Evolutionary conservation across 2,113 vertebrate genomes (phyloP), one percentile per base, ranked within the genome.

Genomic region (Amphilophus citrinellus): DNA sequence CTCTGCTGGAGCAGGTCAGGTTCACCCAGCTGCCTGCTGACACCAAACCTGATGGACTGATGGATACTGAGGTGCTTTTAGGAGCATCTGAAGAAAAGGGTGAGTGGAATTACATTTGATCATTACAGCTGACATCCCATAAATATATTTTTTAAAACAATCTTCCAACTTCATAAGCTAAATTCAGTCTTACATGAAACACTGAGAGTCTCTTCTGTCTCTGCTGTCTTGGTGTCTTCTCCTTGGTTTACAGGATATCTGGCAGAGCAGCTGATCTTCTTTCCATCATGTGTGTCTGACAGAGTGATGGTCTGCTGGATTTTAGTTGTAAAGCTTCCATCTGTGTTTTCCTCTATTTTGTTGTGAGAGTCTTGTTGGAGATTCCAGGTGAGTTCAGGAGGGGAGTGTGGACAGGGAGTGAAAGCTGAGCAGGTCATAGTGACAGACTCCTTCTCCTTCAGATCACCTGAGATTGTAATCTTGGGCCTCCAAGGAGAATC

Each of bases 1-100:
- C n/a, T n/a, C n/a, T n/a, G n/a, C n/a, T n/a, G n/a, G n/a, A n/a
- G n/a, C n/a, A n/a, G n/a, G n/a, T n/a, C n/a, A n/a, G n/a, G n/a
- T n/a, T 47, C 66, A 80, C 39, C 76, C 37, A 44, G 63, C 30
- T 78, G 37, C 68, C 90, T 32, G 53, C 82, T 82, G 76, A 77
- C 47, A 78, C 58, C 24, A 5, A 61, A 35, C 8, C 30, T 3
- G 60, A 35, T 6, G 60, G 5, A 61, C 60, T 61, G 60, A 53
- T 79, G 50, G 13, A 65, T 35, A 32, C 76, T 42, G 47, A 80
- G 17, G 88, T 86, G 53, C 83, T 0, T 44, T 53, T 77, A 4
- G 91, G 89, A 61, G 73, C 1, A 79, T 85, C 89, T 92, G 60
- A 30, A 32, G 7, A 61, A 5, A 61, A 24, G 27, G 2, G 27